Conservation (phyloP, 2,888 invertebrate species). For the Minunthozetes semirufus region DNA sequence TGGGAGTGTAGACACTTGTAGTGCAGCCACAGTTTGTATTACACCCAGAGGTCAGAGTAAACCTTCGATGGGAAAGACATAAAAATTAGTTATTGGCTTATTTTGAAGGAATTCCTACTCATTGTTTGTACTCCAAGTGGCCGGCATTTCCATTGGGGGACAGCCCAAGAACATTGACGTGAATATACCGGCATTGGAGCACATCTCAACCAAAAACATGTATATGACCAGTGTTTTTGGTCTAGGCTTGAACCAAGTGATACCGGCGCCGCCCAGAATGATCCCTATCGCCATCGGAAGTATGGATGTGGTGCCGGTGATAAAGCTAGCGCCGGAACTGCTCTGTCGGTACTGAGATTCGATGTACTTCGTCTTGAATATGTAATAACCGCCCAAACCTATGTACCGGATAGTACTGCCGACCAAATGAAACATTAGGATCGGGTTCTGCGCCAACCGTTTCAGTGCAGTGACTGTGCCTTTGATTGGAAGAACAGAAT, state of each 20-base stretch:
- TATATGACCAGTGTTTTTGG: constrained; percentile 45
- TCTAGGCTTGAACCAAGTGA: constrained; percentile 46
- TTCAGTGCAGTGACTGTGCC: constrained; percentile 24
- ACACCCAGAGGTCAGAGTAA: constrained; percentile 14
- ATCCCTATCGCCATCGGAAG: constrained; percentile 41
- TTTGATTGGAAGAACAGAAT: not conserved
- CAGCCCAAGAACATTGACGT: constrained; percentile 41
- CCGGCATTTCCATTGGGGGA: constrained; percentile 42
- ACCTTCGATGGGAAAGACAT: not conserved
- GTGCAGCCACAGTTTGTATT: constrained; percentile 33
- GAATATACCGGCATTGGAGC: constrained; percentile 40
- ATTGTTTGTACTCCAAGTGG: not conserved
- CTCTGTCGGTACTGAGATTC: constrained; percentile 43
- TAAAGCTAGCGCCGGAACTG: constrained; percentile 41
- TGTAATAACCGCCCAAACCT: constrained; percentile 42
- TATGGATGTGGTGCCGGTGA: constrained; percentile 41
- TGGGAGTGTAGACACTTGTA: constrained; percentile 17
- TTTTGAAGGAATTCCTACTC: not conserved
- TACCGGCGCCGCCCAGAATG: constrained; percentile 42
- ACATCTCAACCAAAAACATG: constrained; percentile 45
- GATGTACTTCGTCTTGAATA: constrained; percentile 43
- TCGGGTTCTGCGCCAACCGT: constrained; percentile 40
- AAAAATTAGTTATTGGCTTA: not conserved
- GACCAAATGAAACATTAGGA: constrained; percentile 40
- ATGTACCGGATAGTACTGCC: constrained; percentile 42